Percentiles rank a stretch among this genome's conserved stretches.
Conservation (phyloP, 2,797 vertebrate genomes). For the Danio tinwini region DNA sequence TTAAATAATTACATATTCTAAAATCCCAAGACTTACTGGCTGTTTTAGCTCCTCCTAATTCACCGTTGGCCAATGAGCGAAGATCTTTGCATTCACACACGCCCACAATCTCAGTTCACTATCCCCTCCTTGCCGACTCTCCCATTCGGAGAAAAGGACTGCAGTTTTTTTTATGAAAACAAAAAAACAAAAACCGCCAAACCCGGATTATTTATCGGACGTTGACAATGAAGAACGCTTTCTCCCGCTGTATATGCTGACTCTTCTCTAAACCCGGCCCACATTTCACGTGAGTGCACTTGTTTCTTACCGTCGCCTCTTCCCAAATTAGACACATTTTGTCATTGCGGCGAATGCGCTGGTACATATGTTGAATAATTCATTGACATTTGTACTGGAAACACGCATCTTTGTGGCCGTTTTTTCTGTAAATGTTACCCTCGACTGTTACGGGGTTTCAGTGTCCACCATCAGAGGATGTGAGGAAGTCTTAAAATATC, state of each 20-base stretch:
- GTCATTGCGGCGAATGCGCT: conserved; percentile 13
- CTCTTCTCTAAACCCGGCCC: conserved; percentile 16
- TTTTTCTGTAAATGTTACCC: background rate
- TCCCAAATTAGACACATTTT: conserved; percentile 8
- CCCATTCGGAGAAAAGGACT: conserved; percentile 33
- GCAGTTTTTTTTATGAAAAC: conserved; percentile 10
- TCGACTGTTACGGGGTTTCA: background rate
- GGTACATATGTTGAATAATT: conserved; percentile 47
- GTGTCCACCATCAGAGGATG: background rate
- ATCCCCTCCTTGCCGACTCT: conserved; percentile 47
- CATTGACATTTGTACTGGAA: conserved; percentile 5
- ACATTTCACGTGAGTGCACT: conserved; percentile 50
- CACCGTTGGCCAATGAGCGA: conserved; percentile 13
- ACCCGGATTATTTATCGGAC: conserved; percentile 19
- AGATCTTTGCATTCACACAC: background rate
- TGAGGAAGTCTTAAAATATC: conserved; percentile 41
- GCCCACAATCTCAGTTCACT: conserved; percentile 42
- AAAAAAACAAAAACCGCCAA: background rate
- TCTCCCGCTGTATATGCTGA: conserved; percentile 26
- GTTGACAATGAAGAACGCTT: conserved; percentile 20
- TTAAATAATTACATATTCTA: conserved; percentile 40
- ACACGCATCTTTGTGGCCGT: background rate
- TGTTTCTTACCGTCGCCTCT: conserved; percentile 27
- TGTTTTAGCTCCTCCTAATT: conserved; percentile 1
- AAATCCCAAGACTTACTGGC: conserved; percentile 23